These are phyloP conservation scores for Meloidogyne exigua DNA, from an alignment of 1,140 invertebrate species.

Conservation along the genomic window DNA sequence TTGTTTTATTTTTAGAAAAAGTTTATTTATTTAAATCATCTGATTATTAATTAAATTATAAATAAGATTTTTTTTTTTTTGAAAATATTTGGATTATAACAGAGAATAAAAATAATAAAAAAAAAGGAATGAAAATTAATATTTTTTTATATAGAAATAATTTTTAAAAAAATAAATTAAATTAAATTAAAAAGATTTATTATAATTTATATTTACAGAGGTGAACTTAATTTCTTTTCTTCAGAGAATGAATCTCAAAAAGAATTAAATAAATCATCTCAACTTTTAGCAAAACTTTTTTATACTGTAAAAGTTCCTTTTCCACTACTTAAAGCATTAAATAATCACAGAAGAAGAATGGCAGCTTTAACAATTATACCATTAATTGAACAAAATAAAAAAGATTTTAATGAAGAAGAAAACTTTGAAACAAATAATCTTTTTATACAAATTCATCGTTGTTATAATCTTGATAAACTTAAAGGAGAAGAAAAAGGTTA, in stretches of 20 bases:
- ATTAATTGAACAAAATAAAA: not conserved
- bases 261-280: not conserved
- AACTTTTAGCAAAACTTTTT: constrained; percentile 26
- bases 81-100: too few species aligned
- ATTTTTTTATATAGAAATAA: too few species aligned
- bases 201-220: not conserved
- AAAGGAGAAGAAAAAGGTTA: constrained; percentile 7
- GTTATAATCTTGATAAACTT: constrained; percentile 27
- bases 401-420: not conserved
- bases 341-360: constrained; percentile 42
- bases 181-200: not conserved
- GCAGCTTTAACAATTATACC: constrained; percentile 18
- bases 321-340: constrained; percentile 39
- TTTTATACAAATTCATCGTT: constrained; percentile 45
- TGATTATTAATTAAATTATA: too few species aligned
- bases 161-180: too few species aligned
- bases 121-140: not conserved
- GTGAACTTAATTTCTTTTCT: constrained; percentile 15
- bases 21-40: too few species aligned
- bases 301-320: constrained; percentile 45
- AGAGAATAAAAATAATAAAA: too few species aligned
- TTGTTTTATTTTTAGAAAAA: not conserved
- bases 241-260: constrained; percentile 9
- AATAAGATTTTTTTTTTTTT: too few species aligned
- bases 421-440: constrained; percentile 33